phyloP scores from a whole-genome alignment of 2,113 vertebrate genomes.

The Ammodramus savannarum region DNA sequence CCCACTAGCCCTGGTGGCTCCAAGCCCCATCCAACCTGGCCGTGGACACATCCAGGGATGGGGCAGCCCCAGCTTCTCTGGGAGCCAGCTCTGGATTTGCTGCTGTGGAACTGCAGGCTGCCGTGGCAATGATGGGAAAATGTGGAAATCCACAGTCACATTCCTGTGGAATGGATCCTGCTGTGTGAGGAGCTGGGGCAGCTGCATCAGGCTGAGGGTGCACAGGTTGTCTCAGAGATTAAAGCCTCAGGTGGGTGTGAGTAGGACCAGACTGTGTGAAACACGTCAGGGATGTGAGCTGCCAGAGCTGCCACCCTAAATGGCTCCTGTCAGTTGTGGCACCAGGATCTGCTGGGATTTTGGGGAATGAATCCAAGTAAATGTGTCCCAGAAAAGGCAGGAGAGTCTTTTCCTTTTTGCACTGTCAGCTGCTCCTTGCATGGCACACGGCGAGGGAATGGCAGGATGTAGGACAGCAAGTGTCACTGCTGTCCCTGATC shows the following conservation, averaged over 20 bases:
- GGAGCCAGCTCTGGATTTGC: background rate
- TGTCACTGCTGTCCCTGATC: background rate
- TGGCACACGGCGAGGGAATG: background rate
- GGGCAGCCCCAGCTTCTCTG: background rate
- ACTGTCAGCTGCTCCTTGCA: background rate
- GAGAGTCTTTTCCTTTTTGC: background rate
- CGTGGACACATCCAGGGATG: background rate
- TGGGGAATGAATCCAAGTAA: background rate
- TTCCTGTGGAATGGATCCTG: background rate
- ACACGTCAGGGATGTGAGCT: fast-evolving
- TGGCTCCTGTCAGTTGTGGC: background rate
- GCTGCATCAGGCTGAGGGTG: background rate
- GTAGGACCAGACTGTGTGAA: background rate
- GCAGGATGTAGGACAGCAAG: background rate
- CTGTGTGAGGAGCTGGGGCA: background rate
- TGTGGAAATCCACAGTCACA: background rate
- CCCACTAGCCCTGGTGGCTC: fast-evolving
- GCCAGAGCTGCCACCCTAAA: background rate
- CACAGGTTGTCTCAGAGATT: no score
- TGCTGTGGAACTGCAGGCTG: background rate
- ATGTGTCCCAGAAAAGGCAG: background rate
- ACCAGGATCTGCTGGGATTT: fast-evolving
- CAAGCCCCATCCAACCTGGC: background rate
- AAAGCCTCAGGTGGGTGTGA: background rate
- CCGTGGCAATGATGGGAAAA: background rate